These are phyloP conservation scores for Notodonta ziczac DNA, from an alignment of 2,888 invertebrate genomes.

Conservation along the genomic window DNA sequence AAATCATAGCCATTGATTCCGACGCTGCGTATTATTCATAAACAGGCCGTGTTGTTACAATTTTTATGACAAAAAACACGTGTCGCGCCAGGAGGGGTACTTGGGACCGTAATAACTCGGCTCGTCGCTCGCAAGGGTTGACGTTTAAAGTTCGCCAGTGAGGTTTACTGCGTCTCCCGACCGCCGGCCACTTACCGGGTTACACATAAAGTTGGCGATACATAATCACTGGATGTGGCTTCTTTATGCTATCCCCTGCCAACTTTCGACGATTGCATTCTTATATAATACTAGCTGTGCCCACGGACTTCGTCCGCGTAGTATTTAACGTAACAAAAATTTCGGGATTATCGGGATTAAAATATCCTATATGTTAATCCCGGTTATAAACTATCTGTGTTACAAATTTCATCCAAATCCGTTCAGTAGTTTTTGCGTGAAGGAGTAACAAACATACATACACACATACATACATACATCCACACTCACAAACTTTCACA, in stretches of 20 bases:
- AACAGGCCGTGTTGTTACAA: slow-evolving; percentile 29
- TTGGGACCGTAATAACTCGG: slow-evolving; percentile 69
- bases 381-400: no score
- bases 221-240: slow-evolving; percentile 54
- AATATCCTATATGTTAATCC: no score
- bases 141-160: slow-evolving; percentile 72
- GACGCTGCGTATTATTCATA: neutral
- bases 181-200: slow-evolving; percentile 63
- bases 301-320: no score
- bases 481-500: no score
- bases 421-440: no score
- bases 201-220: slow-evolving; percentile 58
- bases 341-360: no score
- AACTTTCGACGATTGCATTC: no score
- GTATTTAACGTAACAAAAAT: no score
- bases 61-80: slow-evolving; percentile 56
- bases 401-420: no score
- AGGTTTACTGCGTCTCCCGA: slow-evolving; percentile 67
- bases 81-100: slow-evolving; percentile 51
- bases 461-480: no score
- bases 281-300: no score
- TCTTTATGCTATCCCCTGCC: neutral
- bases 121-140: slow-evolving; percentile 64
- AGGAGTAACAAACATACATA: no score
- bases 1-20: neutral